Percentiles rank a stretch among this genome's conserved stretches.
phyloP scores from a whole-genome alignment of 1,140 invertebrate genomes.

The Platorchestia sp. region DNA sequence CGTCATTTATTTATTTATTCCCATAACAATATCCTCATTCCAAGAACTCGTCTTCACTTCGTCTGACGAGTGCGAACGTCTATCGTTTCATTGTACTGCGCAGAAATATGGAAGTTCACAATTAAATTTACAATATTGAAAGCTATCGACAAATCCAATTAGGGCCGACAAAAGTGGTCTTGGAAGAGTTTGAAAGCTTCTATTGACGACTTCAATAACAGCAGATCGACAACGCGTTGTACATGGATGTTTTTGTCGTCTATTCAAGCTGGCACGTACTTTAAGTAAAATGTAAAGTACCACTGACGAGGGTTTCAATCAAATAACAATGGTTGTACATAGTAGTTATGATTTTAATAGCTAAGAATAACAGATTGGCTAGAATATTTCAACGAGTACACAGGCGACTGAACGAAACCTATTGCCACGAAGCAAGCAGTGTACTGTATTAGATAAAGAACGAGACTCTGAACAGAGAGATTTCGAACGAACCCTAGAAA shows the following conservation, averaged over 20 bases:
- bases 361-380: neutral
- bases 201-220: neutral
- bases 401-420: too few species aligned
- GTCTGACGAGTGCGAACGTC: neutral
- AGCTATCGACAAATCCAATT: neutral
- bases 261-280: neutral
- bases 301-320: neutral
- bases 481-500: too few species aligned
- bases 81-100: neutral
- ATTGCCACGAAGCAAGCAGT: too few species aligned
- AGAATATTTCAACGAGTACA: neutral
- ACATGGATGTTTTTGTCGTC: neutral
- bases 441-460: too few species aligned
- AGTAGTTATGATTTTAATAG: neutral
- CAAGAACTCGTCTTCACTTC: neutral
- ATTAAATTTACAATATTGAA: neutral
- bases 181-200: neutral
- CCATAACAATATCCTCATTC: neutral
- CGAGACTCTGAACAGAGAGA: too few species aligned
- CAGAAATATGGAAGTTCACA: neutral
- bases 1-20: neutral
- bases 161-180: neutral
- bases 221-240: neutral
- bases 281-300: neutral
- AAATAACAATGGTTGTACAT: neutral